Base-by-base conservation (phyloP, 2,797 vertebrate genomes). In the Ctenochaetus hawaiiensis region DNA sequence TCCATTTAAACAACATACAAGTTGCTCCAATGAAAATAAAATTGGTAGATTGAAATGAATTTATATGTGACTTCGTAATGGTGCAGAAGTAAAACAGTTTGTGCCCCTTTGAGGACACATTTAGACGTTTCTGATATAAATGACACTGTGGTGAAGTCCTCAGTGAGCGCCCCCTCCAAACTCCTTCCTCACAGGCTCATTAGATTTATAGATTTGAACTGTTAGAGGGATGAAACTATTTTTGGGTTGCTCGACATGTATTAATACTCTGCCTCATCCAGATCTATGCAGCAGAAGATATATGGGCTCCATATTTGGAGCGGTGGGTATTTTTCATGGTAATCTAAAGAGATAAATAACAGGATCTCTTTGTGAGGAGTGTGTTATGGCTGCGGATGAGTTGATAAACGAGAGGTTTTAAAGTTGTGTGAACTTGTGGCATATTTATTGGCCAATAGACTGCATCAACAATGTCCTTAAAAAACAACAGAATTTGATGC, bases 201-300 rank as follows among this genome's bases (percentile, higher is more conserved):
- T 64, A 68, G 69, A 87, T 86, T 85, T 76, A 89, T 84, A 66
- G 74, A 86, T 80, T 67, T 58, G 52, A 74, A 20, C 68, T 20
- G 34, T 77, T 63, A 12, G 71, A 59, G 26, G 67, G 43, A 70
- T 71, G 60, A 60, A 71, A 75, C 87, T 89, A 90, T 89, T 91
- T 83, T 49, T 26, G 76, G 90, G 52, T 52, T 51, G 56, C 52
- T 10, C 37, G 83, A 81, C 64, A 34, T 2, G 0, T 45, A 85
- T 89, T 87, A 83, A 89, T 89, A 84, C 71, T 77, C 77, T 30
- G 52, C 49, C 56, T 74, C 61, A 34, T 78, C 58, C 75, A 47
- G 39, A 82, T 70, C 67, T 58, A 48, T 66, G 61, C 73, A 69
- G 67, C 60, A 34, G 70, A 77, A 83, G 85, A 89, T 72, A 0